phyloP scores from a whole-genome alignment of 1,140 invertebrate species.

The Caenorhabditis remanei region DNA sequence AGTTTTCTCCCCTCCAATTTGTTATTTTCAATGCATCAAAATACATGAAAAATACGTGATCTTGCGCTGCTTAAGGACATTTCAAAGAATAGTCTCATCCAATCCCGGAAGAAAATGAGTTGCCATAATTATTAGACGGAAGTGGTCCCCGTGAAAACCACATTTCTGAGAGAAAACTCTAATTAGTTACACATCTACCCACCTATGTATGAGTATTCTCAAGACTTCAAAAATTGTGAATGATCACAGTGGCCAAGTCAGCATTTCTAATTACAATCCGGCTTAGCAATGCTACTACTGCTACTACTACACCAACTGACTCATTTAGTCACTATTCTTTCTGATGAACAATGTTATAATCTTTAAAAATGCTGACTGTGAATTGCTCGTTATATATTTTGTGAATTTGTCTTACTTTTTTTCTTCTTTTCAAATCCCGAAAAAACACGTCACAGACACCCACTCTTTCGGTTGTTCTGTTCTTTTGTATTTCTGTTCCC shows the following conservation, averaged over 20 bases:
- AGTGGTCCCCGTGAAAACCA: background rate
- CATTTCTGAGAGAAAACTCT: background rate
- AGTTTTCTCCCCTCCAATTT: background rate
- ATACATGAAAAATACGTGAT: background rate
- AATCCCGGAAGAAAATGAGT: conserved; percentile 16
- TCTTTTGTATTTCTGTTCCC: background rate
- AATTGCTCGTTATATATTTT: background rate
- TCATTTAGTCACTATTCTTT: background rate
- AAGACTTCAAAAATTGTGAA: background rate
- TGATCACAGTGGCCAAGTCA: background rate
- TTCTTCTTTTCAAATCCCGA: background rate
- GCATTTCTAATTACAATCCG: background rate
- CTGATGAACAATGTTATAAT: background rate
- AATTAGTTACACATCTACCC: conserved; percentile 23
- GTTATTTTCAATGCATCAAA: background rate
- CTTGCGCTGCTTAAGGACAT: background rate
- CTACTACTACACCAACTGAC: background rate
- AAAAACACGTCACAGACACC: background rate
- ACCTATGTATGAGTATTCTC: conserved; percentile 3
- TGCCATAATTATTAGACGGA: background rate
- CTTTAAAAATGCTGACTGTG: background rate
- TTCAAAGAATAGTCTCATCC: background rate
- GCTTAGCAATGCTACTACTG: background rate
- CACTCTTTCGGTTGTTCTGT: background rate
- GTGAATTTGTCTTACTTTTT: background rate